Percentiles rank a stretch among this genome's conserved stretches.
These are phyloP conservation scores for Scaptomyza pallida DNA, from an alignment of 1,140 invertebrate genomes.

Conservation along the genomic window DNA sequence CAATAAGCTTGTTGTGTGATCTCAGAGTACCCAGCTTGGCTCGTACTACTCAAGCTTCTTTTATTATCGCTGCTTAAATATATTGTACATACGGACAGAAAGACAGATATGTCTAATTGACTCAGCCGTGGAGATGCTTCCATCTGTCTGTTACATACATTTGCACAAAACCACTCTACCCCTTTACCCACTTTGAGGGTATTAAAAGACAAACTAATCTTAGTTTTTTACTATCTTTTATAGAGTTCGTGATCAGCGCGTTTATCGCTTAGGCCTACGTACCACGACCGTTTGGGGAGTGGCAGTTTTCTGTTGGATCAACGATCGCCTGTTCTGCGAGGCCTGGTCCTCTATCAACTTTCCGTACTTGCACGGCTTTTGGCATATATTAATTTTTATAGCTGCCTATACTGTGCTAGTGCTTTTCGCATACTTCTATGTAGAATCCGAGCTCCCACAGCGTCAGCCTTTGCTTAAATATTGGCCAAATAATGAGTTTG, in stretches of 20 bases:
- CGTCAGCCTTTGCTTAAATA: constrained; percentile 88
- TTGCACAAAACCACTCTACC: too few relatives aligned
- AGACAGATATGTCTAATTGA: too few relatives aligned
- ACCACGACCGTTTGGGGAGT: constrained; percentile 88
- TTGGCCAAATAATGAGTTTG: constrained; percentile 90
- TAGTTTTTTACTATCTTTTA: constrained; percentile 66
- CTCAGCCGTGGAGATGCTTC: too few relatives aligned
- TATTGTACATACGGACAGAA: too few relatives aligned
- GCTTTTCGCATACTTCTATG: constrained; percentile 91
- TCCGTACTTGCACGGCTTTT: constrained; percentile 91
- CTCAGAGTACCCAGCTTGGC: too few relatives aligned
- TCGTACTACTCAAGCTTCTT: too few relatives aligned
- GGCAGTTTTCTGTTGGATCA: constrained; percentile 90
- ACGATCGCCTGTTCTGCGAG: constrained; percentile 91
- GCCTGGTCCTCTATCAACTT: constrained; percentile 90
- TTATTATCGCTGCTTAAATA: too few relatives aligned
- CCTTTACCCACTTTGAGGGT: too few relatives aligned
- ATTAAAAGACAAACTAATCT: constrained; percentile 13
- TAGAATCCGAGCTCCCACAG: constrained; percentile 88
- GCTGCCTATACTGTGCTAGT: constrained; percentile 90
- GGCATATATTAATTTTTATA: constrained; percentile 92
- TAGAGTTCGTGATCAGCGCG: constrained; percentile 87
- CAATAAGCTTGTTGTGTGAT: too few relatives aligned
- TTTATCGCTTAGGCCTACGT: constrained; percentile 88
- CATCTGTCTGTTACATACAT: too few relatives aligned